Evolutionary conservation across 2,113 vertebrate species (phyloP).

Genomic region (Ciconia stormi): DNA sequence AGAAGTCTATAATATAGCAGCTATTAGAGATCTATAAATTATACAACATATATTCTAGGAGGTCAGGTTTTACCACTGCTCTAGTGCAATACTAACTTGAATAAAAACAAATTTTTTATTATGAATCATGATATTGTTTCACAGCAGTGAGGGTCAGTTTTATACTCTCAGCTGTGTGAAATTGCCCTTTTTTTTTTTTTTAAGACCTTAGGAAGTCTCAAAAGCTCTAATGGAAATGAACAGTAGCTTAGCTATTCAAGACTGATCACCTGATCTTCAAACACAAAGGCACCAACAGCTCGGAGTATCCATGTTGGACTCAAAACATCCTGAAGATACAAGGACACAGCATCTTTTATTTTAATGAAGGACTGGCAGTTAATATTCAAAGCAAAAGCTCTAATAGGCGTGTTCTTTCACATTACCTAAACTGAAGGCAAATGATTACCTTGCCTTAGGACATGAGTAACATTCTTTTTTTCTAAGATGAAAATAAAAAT

Average conservation of each 20-base stretch:
- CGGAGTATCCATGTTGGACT: not conserved
- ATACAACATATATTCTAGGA: not conserved
- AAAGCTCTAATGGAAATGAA: not conserved
- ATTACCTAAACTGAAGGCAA: constrained; percentile 2
- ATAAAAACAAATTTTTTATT: not conserved
- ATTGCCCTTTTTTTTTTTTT: not conserved
- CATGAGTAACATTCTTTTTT: not conserved
- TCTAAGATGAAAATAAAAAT: not conserved
- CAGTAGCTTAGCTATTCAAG: not conserved
- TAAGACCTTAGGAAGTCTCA: not conserved
- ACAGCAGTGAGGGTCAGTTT: not conserved
- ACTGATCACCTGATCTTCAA: not conserved
- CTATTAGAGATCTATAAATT: not conserved
- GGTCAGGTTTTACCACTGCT: not conserved
- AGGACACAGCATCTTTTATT: not conserved
- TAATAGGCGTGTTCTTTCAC: not conserved
- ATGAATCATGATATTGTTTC: not conserved
- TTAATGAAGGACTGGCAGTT: not conserved
- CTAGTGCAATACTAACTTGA: not conserved
- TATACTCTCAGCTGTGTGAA: not conserved
- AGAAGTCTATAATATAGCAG: not conserved
- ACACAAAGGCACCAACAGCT: not conserved
- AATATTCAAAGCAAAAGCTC: not conserved
- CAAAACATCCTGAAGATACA: not conserved
- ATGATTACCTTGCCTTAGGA: not conserved